Base-by-base conservation (phyloP, 1,140 invertebrate species). In the Grapholita molesta region DNA sequence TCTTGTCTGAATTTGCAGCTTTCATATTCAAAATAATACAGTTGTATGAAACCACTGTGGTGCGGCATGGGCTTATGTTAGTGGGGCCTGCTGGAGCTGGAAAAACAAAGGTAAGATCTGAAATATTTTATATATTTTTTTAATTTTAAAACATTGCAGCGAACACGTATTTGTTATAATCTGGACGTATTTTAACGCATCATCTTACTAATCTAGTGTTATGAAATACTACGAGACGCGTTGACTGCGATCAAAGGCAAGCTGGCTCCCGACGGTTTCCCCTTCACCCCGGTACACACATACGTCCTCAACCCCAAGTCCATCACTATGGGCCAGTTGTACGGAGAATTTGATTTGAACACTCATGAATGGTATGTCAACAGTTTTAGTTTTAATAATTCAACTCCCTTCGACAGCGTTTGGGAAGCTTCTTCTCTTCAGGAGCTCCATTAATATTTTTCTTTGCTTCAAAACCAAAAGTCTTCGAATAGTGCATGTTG, bases 41-140 rank as follows among this genome's bases (percentile, higher is more conserved):
- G 84, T 91, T 97, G 33, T 97, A 96, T 76, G 96, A 97, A 83
- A 97, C 96, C 67, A 97, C 96, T 68, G 94, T 96, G 18, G 96
- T 97, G 12, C 86, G 96, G 69, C 96, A 97, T 78, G 96, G 96
- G 11, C 93, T 97, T 69, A 97, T 97, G 96, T 88, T 97, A 48
- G 96, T 97, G 0, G 96, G 96, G 15, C 94, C 96, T 15, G 95
- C 96, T 0, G 95, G 95, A 30, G 94, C 95, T 2, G 95, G 95
- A 0, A 96, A 96, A 82, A 95, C 95, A 1, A 95, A 94, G 91
- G 95, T 95, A 77, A 65, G 23, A 70, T 5, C 12, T 12, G n/a
- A n/a, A n/a, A n/a, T n/a, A n/a, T n/a, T n/a, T n/a, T n/a, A n/a
- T n/a, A n/a, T n/a, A n/a, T n/a, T n/a, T n/a, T n/a, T n/a, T n/a